Base-by-base conservation (phyloP, 2,888 invertebrate genomes). In the Andrena haemorrhoa region DNA sequence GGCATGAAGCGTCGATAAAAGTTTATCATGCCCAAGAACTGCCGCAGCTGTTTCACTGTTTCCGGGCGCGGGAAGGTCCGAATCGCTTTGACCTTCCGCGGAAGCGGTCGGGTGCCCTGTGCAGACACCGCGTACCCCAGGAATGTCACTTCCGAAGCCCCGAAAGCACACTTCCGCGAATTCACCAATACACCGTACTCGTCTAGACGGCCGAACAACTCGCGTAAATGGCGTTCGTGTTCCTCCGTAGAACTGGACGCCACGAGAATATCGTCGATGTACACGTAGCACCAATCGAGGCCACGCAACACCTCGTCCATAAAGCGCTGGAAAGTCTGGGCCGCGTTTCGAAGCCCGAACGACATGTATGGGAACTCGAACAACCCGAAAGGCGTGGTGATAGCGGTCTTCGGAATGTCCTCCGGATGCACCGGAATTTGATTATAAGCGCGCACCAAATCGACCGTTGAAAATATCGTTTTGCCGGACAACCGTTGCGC, bases 381-480 rank as follows among this genome's bases (percentile, higher is more conserved):
- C 41, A 12, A 3, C 3, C 41, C 41, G 41, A 70, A 70, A 1
- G 60, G 60, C 1, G 60, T 70, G 1, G 23, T 60, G 1, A 64
- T 47, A 1, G 56, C 64, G 0, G 73, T 64, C 31, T 64, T 63
- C 33, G 49, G 33, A 0, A 61, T 53, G 4, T 72, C 63, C 8
- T 64, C 63, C 0, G 49, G 51, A 0, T 31, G 10, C 31, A 70
- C 47, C 7, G 68, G 56, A 2, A 68, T 68, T 4, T 68, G 56
- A 3, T 60, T 60, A 0, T 60, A 71, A 51, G 53, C 64, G 6
- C 64, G 63, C 29, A 56, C 64, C n/a, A 73, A 26, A 16, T 73
- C 72, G 12, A 41, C 12, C 0, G 41, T 41, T 4, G 41, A 41
- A 4, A 12, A 41, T 12, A 41, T 41, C 0, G 12, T 4, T 1